Evolutionary conservation across 2,888 invertebrate species (phyloP).

Genomic region (Eristalis arbustorum): DNA sequence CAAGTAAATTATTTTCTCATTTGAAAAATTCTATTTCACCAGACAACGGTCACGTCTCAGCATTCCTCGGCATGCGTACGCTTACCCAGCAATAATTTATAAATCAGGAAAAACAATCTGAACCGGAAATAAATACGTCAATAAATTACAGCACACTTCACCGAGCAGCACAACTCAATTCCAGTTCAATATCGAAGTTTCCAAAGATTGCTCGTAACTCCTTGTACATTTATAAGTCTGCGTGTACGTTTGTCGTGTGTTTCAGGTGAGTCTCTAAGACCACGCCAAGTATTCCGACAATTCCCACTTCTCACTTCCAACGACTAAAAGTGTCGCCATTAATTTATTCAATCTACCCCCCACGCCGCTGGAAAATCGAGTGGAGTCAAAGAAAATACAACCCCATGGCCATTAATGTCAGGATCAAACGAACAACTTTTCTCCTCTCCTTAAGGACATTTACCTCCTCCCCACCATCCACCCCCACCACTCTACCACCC

Average conservation of each 20-base stretch:
- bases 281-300: neutral
- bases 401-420: conserved; percentile 26
- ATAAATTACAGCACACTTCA: conserved; percentile 37
- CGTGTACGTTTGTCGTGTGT: neutral
- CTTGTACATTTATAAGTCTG: neutral
- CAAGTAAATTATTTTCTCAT: too few species aligned
- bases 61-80: neutral
- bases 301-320: neutral
- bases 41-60: neutral
- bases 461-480: neutral
- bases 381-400: conserved; percentile 3
- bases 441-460: neutral
- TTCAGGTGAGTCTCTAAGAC: neutral
- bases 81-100: conserved; percentile 13
- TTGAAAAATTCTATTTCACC: neutral
- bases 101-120: conserved; percentile 23
- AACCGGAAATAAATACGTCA: conserved; percentile 14
- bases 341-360: conserved; percentile 34
- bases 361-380: neutral
- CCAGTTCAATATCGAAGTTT: conserved; percentile 23
- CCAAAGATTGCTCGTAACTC: neutral
- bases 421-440: conserved; percentile 25
- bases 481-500: neutral
- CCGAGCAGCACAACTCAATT: conserved; percentile 33
- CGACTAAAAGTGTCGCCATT: conserved; percentile 38